These are phyloP conservation scores for Galagoides demidoff DNA, from an alignment of 2,797 vertebrate genomes.

Conservation along the genomic window DNA sequence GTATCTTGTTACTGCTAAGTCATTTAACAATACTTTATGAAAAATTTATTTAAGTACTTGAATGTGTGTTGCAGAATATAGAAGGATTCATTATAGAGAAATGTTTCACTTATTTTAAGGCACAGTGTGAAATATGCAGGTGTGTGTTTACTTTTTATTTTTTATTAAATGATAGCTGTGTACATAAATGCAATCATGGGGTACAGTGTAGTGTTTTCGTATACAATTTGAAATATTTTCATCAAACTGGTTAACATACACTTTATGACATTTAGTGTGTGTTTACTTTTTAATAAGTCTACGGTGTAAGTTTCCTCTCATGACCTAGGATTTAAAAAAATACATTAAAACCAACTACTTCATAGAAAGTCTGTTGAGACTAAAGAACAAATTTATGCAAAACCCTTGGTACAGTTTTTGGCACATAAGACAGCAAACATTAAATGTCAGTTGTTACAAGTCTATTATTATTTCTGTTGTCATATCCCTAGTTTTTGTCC, in stretches of 20 bases:
- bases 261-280: no score
- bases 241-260: no score
- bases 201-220: no score
- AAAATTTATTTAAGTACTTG: conserved; percentile 28
- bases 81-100: conserved; percentile 22
- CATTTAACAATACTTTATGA: conserved; percentile 16
- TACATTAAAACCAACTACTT: not conserved
- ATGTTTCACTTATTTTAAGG: not conserved
- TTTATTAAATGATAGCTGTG: no score
- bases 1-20: conserved; percentile 6
- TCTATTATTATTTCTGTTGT: not conserved
- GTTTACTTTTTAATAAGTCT: conserved; percentile 15
- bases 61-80: conserved; percentile 33
- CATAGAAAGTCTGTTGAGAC: not conserved
- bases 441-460: not conserved
- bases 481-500: not conserved
- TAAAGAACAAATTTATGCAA: not conserved
- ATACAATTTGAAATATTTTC: no score
- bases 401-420: not conserved
- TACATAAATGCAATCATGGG: no score
- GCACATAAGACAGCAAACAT: not conserved
- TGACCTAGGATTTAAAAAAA: not conserved
- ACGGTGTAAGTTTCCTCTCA: not conserved
- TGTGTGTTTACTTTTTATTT: not conserved
- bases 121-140: not conserved